Evolutionary conservation across 53 echinoderm and acorn worm species (phyloP), one percentile per base, ranked within the genome.

Genomic region (Apostichopus leukothele): DNA sequence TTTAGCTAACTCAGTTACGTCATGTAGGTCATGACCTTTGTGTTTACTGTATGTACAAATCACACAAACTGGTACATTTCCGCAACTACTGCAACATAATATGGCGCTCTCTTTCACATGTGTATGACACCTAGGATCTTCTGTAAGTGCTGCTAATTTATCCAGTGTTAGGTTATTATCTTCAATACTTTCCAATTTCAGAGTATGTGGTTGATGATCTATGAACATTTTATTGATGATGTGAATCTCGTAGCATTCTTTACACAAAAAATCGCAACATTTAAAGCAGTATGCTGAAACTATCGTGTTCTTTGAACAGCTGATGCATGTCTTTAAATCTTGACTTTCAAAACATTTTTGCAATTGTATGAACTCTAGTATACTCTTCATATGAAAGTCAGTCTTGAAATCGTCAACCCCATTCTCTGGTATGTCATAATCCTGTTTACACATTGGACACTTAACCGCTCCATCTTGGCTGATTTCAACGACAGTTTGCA

Each of bases 341-440:
- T 51, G 18, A 79, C 52, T 19, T 79, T 79, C 54, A 53, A 79
- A 8, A 6, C 52, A 51, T 26, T 79, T 79, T 53, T 79, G 79
- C 19, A 52, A 21, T 39, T 79, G 52, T 53, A 79, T 79, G 19
- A 53, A 79, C 27, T 79, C 79, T n/a, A 79, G 22, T 7, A 79
- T 79, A 14, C 20, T 79, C 54, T 79, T 79, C 79, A 79, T 79
- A 11, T 79, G 20, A 54, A 79, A 79, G 10, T 79, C 79, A 7
- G 79, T 79, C 52, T 79, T 79, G 52, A 79, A 79, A 19, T n/a
- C 79, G n/a, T 79, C 79, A 5, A 79, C 79, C 5, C 79, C 79
- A 7, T 52, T 52, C 9, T 52, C 27, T 79, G 79, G 52, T 54
- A 79, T 54, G 1, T 14, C 19, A 52, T 53, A 53, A 14, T 79